phyloP scores from a whole-genome alignment of 92 coral and sea anemone species.

The Porites rus region DNA sequence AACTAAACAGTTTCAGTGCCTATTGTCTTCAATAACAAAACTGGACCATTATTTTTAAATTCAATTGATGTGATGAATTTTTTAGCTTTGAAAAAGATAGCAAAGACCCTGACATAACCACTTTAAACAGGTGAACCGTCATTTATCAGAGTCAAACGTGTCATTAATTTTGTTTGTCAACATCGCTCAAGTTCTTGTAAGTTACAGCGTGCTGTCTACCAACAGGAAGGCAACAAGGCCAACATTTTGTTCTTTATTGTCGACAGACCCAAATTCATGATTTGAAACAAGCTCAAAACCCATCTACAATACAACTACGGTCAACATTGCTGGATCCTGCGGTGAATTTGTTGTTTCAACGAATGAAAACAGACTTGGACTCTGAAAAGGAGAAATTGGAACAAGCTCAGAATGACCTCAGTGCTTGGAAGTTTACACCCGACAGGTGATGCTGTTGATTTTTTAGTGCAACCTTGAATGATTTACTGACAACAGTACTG shows the following conservation, averaged over 20 bases:
- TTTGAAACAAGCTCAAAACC: conserved; percentile 98
- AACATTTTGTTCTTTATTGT: conserved; percentile 44
- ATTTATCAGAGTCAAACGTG: too few species aligned
- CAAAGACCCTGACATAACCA: too few species aligned
- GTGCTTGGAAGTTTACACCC: conserved; percentile 99
- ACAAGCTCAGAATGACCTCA: conserved; percentile 98
- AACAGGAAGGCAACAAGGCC: conserved; percentile 6
- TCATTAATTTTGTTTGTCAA: too few species aligned
- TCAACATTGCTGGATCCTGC: conserved; percentile 98
- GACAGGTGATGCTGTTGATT: conserved; percentile 80
- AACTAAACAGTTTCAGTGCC: too few species aligned
- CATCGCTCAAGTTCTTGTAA: too few species aligned
- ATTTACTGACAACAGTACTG: neutral
- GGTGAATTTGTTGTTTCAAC: conserved; percentile 95
- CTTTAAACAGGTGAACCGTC: too few species aligned
- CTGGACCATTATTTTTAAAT: too few species aligned
- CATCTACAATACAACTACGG: conserved; percentile 91
- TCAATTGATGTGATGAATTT: too few species aligned
- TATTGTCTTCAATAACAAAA: too few species aligned
- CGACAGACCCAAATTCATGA: conserved; percentile 98
- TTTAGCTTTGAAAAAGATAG: too few species aligned
- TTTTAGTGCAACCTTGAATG: neutral
- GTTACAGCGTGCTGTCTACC: neutral
- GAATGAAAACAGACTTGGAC: conserved; percentile 98
- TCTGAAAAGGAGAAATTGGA: conserved; percentile 95